These are phyloP conservation scores for Andinoacara biseriatus DNA, from an alignment of 2,113 vertebrate species.

Conservation along the genomic window DNA sequence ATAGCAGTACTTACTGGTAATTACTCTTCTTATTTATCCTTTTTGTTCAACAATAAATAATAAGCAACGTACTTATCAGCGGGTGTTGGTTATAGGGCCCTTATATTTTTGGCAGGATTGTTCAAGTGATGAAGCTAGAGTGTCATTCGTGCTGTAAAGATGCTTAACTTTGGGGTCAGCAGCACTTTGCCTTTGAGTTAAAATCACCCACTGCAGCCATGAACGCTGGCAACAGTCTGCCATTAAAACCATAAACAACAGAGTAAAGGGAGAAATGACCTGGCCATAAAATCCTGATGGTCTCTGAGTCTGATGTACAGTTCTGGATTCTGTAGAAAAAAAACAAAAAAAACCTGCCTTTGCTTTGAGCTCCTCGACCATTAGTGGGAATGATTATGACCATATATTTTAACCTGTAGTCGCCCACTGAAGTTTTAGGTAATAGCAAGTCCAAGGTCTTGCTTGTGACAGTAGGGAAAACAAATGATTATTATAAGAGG, in stretches of 20 bases:
- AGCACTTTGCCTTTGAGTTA: slow-evolving; percentile 66
- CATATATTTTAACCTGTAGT: slow-evolving; percentile 75
- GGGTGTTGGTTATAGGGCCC: background rate
- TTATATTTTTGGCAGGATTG: slow-evolving; percentile 6
- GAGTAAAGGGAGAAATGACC: slow-evolving; percentile 57
- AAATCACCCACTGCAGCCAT: slow-evolving; percentile 56
- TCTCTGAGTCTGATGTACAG: slow-evolving; percentile 74
- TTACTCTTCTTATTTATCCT: background rate
- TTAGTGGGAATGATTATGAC: slow-evolving; percentile 76
- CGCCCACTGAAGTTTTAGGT: slow-evolving; percentile 70
- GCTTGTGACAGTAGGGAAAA: slow-evolving; percentile 62
- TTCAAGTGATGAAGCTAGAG: slow-evolving; percentile 38
- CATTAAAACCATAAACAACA: slow-evolving; percentile 75
- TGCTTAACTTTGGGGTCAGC: slow-evolving; percentile 40
- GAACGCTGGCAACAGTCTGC: slow-evolving; percentile 66
- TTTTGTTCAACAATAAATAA: background rate
- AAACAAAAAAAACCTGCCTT: slow-evolving; percentile 55
- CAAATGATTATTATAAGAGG: slow-evolving; percentile 71
- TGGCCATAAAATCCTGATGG: slow-evolving; percentile 62
- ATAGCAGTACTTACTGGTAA: background rate
- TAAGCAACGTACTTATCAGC: too few species aligned
- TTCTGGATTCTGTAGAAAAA: slow-evolving; percentile 64
- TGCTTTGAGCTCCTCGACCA: slow-evolving; percentile 62
- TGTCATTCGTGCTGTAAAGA: slow-evolving; percentile 47
- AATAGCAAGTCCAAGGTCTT: slow-evolving; percentile 64